Evolutionary conservation across 2,888 invertebrate genomes (phyloP).

Genomic region (Anaspis maculata): DNA sequence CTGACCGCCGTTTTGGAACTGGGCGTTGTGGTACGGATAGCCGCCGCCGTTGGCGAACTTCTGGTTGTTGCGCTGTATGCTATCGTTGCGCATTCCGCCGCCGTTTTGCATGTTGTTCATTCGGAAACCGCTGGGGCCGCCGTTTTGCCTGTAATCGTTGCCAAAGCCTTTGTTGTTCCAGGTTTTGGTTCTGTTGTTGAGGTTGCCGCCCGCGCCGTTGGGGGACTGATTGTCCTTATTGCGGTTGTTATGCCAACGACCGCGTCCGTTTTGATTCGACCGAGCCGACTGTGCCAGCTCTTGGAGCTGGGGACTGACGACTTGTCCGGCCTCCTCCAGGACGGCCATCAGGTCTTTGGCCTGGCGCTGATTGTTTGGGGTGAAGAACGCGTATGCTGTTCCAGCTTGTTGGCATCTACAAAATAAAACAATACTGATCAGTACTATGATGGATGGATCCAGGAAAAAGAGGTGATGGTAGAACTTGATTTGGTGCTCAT

Average conservation of each 20-base stretch:
- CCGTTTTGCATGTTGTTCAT: conserved; percentile 33
- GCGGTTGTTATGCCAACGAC: conserved; percentile 56
- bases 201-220: conserved; percentile 42
- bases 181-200: conserved; percentile 21
- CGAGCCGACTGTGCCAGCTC: conserved; percentile 43
- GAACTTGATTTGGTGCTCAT: no score
- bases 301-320: conserved; percentile 24
- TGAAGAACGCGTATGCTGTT: conserved; percentile 96
- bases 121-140: conserved; percentile 14
- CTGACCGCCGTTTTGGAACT: conserved; percentile 31
- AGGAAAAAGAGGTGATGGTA: no score
- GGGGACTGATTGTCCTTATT: conserved; percentile 48
- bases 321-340: conserved; percentile 85
- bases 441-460: no score
- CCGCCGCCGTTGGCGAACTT: conserved; percentile 50
- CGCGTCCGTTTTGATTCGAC: conserved; percentile 40
- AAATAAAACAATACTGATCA: no score
- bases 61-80: conserved; percentile 44
- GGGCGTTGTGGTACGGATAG: conserved; percentile 45
- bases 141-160: conserved; percentile 20
- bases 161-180: conserved; percentile 34
- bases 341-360: conserved; percentile 88
- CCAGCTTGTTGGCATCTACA: conserved; percentile 81
- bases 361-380: conserved; percentile 82
- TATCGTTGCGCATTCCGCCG: conserved; percentile 45